Percentiles rank a stretch among this genome's conserved stretches.
Evolutionary conservation across 1,140 invertebrate species (phyloP).

Genomic region (Drosophila lacteicornis): DNA sequence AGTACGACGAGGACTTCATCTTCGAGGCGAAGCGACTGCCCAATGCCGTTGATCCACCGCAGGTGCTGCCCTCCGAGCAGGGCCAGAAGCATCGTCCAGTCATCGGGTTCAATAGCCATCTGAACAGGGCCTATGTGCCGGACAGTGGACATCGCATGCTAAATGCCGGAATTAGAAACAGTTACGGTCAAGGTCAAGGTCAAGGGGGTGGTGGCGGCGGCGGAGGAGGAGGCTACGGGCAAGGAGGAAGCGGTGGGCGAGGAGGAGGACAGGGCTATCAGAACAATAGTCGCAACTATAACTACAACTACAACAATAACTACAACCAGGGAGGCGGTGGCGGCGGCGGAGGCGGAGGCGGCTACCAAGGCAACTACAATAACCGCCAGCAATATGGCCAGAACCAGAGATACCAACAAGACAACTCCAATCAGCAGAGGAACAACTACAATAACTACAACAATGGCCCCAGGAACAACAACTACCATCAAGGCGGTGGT

Average conservation of each 20-base stretch:
- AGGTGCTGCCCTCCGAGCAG: conserved; percentile 90
- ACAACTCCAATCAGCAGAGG: conserved; percentile 36
- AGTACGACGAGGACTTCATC: conserved; percentile 90
- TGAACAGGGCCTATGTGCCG: conserved; percentile 30
- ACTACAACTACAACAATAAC: conserved; percentile 41
- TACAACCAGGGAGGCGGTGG: conserved; percentile 12
- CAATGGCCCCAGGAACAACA: conserved; percentile 36
- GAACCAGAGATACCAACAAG: conserved; percentile 42
- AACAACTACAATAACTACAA: conserved; percentile 58
- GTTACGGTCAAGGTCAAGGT: conserved; percentile 16
- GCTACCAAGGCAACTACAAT: conserved; percentile 38
- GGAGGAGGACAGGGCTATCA: conserved; percentile 41
- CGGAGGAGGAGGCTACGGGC: conserved; percentile 20
- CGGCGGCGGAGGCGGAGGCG: conserved; percentile 4
- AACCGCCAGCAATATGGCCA: conserved; percentile 43
- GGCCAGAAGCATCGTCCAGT: conserved; percentile 62
- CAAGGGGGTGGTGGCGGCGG: conserved; percentile 14
- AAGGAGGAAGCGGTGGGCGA: conserved; percentile 4
- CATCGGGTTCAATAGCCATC: conserved; percentile 59
- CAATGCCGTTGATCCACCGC: conserved; percentile 89
- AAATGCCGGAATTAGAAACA: conserved; percentile 40
- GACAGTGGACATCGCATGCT: conserved; percentile 44
- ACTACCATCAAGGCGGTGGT: conserved; percentile 42
- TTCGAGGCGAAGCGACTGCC: conserved; percentile 91
- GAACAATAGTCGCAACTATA: conserved; percentile 42